Evolutionary conservation across 2,113 vertebrate genomes (phyloP), one percentile per base, ranked within the genome.

Genomic region (Anarhynchus alexandrinus): DNA sequence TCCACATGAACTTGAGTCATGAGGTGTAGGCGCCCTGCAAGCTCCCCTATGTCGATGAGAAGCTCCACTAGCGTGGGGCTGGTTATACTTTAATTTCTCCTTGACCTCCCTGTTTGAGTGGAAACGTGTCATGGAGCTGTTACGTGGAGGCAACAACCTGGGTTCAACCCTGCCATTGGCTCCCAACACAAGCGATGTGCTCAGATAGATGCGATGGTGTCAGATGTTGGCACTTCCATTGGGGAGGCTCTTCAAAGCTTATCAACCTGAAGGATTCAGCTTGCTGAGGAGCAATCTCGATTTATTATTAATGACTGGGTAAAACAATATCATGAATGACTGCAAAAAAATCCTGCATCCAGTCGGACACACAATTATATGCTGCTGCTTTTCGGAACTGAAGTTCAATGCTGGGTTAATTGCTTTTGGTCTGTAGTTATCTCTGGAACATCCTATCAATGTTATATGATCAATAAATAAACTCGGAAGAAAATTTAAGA

Each of bases 71-170:
- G 26, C 18, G 0, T 3, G 27, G 47, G 5, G 4, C 16, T 59
- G 77, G 29, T 57, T 59, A 3, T 27, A 27, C 34, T 58, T 58
- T 6, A 38, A 43, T 67, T 77, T 69, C 62, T 74, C 12, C 10
- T 70, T 70, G 36, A 34, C n/a, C 55, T 58, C 30, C 57, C 22
- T 2, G 5, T 36, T 34, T 29, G 66, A 40, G 12, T 10, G 38
- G 47, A 7, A 29, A 12, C 0, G 2, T 21, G 26, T 30, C 12
- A 0, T 34, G 69, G 73, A 85, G 61, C 25, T 27, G 1, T 61
- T 13, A 3, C 0, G 0, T 12, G 12, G 34, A 40, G 27, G 26
- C 25, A 10, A 0, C 4, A 4, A 15, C 22, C 38, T 22, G 69
- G 38, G 55, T 58, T 88, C 74, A 54, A 32, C 82, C 58, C 26